These are phyloP conservation scores for Heterodera carotae DNA, from an alignment of 1,140 invertebrate species.

Conservation along the genomic window DNA sequence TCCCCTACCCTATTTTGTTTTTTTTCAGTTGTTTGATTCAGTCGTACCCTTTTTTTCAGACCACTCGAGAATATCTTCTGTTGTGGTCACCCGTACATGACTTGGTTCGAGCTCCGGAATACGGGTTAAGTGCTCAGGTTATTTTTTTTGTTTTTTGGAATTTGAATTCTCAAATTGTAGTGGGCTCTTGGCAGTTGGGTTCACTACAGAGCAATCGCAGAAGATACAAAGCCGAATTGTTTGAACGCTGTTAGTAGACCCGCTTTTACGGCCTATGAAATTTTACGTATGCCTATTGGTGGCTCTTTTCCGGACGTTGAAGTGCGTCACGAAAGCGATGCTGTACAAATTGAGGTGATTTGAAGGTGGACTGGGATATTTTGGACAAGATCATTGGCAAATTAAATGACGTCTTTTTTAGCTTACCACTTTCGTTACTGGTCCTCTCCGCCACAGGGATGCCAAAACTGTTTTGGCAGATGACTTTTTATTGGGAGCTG, in stretches of 20 bases:
- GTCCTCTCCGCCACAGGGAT: constrained; percentile 8
- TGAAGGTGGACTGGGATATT: too few species aligned
- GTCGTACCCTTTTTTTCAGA: neutral
- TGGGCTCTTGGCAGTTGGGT: constrained; percentile 23
- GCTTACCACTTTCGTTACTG: neutral
- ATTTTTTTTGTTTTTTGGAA: neutral
- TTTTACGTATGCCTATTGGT: neutral
- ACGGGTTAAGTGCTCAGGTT: neutral
- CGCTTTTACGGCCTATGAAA: constrained; percentile 11
- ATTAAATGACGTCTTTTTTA: too few species aligned
- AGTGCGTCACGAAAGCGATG: neutral
- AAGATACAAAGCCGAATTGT: neutral
- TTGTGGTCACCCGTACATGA: constrained; percentile 11
- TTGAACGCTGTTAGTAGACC: neutral
- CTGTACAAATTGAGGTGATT: neutral
- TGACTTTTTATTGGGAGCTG: constrained; percentile 16
- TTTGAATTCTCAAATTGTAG: constrained; percentile 4
- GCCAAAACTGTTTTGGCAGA: neutral
- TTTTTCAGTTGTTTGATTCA: too few species aligned
- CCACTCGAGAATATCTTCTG: neutral
- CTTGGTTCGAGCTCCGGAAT: constrained; percentile 19
- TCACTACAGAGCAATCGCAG: constrained; percentile 19
- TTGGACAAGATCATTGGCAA: too few species aligned
- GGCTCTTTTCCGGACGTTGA: neutral
- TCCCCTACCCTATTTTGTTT: too few species aligned